These are phyloP conservation scores for Dermolepida albohirtum DNA, from an alignment of 2,888 invertebrate species.

Conservation along the genomic window DNA sequence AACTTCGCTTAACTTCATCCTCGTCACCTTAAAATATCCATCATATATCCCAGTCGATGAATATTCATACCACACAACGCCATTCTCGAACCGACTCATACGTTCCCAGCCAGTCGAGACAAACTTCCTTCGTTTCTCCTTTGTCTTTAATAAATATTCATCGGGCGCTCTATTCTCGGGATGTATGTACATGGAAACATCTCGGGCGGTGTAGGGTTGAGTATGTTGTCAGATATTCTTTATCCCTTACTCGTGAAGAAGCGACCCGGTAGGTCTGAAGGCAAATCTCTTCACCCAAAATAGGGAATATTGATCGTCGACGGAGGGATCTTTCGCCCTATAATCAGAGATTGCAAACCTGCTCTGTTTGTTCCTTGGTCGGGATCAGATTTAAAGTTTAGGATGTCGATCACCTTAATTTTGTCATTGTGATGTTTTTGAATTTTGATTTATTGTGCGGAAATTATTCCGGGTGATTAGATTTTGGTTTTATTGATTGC, in stretches of 20 bases:
- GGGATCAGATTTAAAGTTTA: too few relatives aligned
- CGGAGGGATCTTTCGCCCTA: too few relatives aligned
- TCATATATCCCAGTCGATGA: constrained; percentile 20
- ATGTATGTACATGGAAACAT: constrained; percentile 38
- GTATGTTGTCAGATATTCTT: constrained; percentile 11
- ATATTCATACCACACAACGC: constrained; percentile 24
- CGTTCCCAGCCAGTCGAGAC: constrained; percentile 13
- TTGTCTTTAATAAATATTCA: constrained; percentile 36
- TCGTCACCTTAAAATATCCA: constrained; percentile 20
- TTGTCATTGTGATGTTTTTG: too few relatives aligned
- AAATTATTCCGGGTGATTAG: too few relatives aligned
- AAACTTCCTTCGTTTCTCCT: constrained; percentile 28
- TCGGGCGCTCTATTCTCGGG: constrained; percentile 28
- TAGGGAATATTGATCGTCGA: too few relatives aligned
- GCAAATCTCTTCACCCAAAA: too few relatives aligned
- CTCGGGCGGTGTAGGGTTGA: constrained; percentile 6
- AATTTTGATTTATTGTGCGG: too few relatives aligned
- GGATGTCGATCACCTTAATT: too few relatives aligned
- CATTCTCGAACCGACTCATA: constrained; percentile 1
- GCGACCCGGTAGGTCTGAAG: neutral
- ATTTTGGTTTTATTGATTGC: too few relatives aligned
- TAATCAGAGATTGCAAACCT: too few relatives aligned
- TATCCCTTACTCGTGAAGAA: too few relatives aligned
- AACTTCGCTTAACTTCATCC: constrained; percentile 1
- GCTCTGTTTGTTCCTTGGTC: too few relatives aligned